Evolutionary conservation across 2,888 invertebrate species (phyloP), one percentile per base, ranked within the genome.

Genomic region (Minunthozetes semirufus): DNA sequence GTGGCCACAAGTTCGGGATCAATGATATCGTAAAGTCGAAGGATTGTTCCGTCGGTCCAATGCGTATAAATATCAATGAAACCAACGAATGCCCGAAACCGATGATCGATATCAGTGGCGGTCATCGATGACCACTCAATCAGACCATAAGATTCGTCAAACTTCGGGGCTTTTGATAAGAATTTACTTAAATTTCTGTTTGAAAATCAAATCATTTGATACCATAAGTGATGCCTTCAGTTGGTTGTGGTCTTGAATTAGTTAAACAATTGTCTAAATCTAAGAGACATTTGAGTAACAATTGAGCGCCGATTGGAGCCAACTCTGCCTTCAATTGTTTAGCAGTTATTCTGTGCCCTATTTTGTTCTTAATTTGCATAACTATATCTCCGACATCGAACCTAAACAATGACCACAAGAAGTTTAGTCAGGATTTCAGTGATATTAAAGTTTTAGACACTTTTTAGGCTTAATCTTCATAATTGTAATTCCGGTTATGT

Each of bases 401-500:
- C 59, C 75, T 74, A 33, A 33, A 27, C 9, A 50, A 17, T 13
- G 33, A 6, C 1, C 4, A 73, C 75, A 19, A 13, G 25, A 19
- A 19, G 4, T 59, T 19, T 53, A 75, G 29, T 61, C 42, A 5
- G 71, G 17, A 25, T 17, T n/a, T 29, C 17, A 48, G 17, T 19
- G 27, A 22, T 17, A 33, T 74, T 19, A 50, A 72, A 29, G 46
- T 42, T n/a, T 27, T 15, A 66, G 3, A 38, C 29, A 74, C 74
- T 75, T 74, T 9, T 81, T 80, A 4, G 84, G 83, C 66, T 79
- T 88, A 77, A 97, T 90, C 84, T 87, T 89, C 90, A 95, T 94
- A 63, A 96, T 88, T 19, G 93, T 89, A 15, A 96, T 87, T 46
- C 95, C 96, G 11, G 94, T 92, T 78, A 85, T 84, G 15, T 82